Conservation (phyloP, 2,888 invertebrate species). For the Corythucha ciliata region DNA sequence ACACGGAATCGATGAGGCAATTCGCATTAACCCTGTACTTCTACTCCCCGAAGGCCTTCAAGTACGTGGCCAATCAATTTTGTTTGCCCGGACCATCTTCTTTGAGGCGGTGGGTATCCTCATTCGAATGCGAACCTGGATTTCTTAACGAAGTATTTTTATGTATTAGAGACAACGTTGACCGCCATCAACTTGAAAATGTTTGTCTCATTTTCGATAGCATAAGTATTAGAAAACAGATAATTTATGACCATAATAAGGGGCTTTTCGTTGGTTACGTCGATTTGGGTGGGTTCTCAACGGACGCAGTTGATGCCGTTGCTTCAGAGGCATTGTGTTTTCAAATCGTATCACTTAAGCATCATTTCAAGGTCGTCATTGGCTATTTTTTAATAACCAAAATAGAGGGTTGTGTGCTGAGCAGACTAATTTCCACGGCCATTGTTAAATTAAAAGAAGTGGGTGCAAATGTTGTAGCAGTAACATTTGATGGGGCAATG, state of each 20-base stretch:
- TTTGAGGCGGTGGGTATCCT: neutral
- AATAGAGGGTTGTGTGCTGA: no score
- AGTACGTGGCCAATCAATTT: neutral
- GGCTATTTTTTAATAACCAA: neutral
- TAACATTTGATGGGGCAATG: no score
- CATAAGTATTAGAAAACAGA: neutral
- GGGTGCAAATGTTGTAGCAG: no score
- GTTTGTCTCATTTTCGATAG: neutral
- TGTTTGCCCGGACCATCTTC: neutral
- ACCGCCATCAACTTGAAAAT: neutral
- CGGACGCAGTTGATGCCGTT: neutral
- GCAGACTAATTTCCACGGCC: no score
- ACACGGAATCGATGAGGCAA: neutral
- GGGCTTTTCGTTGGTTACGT: neutral
- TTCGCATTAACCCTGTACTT: neutral
- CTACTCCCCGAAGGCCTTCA: neutral
- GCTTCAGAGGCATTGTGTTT: neutral
- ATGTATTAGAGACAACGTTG: neutral
- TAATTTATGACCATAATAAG: neutral
- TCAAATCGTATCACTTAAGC: neutral
- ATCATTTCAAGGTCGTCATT: neutral
- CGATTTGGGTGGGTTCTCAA: neutral
- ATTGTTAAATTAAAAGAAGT: no score
- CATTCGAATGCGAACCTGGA: neutral
- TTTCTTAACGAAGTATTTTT: neutral